Conservation (phyloP, 1,140 invertebrate genomes). For the Camponotus floridanus region DNA sequence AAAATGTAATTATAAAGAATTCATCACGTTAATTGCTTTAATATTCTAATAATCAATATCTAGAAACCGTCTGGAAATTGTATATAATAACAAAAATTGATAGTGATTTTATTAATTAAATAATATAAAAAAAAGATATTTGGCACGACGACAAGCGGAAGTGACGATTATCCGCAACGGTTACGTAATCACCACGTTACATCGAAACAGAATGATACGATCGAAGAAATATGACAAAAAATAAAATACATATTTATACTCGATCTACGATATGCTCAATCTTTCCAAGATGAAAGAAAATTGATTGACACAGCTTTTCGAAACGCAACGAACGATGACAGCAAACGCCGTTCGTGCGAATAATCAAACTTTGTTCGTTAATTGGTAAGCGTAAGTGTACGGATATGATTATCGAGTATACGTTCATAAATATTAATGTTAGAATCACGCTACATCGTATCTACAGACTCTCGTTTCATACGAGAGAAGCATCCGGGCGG, state of each 20-base stretch:
- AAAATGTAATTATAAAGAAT: no score
- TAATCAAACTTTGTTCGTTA: slow-evolving; percentile 16
- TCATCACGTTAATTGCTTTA: not conserved
- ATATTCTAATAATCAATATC: not conserved
- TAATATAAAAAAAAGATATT: no score
- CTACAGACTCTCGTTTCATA: not conserved
- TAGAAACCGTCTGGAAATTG: not conserved
- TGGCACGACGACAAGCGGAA: not conserved
- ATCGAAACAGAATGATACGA: not conserved
- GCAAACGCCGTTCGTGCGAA: slow-evolving; percentile 5
- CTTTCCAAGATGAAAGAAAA: slow-evolving; percentile 8
- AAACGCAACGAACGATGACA: slow-evolving; percentile 3
- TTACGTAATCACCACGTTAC: not conserved
- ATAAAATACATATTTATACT: not conserved
- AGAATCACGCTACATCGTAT: not conserved
- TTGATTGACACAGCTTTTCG: not conserved
- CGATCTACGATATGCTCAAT: not conserved
- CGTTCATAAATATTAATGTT: slow-evolving; percentile 9
- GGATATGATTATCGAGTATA: slow-evolving; percentile 14
- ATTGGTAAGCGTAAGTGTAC: not conserved
- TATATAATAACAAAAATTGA: not conserved
- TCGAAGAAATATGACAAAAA: slow-evolving; percentile 3
- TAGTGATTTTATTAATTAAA: not conserved
- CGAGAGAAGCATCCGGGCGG: not conserved
- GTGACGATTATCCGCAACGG: not conserved